Conservation (phyloP, 2,888 invertebrate species). For the Ophioninae sp. region DNA sequence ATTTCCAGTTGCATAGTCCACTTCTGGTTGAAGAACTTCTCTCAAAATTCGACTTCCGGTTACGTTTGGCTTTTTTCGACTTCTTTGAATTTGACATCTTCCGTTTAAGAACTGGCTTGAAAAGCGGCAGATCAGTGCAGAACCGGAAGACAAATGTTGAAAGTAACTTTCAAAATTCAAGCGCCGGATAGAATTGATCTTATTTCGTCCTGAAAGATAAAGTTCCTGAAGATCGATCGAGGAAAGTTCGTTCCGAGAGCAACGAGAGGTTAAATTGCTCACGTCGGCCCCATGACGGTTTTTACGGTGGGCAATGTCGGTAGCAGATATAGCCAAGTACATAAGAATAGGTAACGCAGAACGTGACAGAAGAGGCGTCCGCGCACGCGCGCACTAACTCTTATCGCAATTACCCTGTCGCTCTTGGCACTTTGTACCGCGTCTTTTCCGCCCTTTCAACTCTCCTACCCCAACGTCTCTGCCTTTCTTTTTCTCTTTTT, state of each 20-base stretch:
- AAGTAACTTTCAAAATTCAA: too few species aligned
- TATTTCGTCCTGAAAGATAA: too few species aligned
- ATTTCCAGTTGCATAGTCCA: too few species aligned
- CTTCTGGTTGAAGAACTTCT: too few species aligned
- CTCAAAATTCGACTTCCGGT: too few species aligned
- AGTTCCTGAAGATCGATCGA: constrained; percentile 48
- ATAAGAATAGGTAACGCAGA: constrained; percentile 3
- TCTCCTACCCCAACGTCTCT: constrained; percentile 1
- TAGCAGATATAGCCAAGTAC: not conserved
- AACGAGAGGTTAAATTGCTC: constrained; percentile 34
- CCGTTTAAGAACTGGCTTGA: too few species aligned
- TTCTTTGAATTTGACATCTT: too few species aligned
- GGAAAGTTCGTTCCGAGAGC: constrained; percentile 18
- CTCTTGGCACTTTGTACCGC: constrained; percentile 51
- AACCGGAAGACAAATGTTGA: too few species aligned
- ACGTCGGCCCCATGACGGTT: constrained; percentile 24
- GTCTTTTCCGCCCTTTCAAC: constrained; percentile 17
- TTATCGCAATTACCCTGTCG: constrained; percentile 70
- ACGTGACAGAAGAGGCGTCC: constrained; percentile 51
- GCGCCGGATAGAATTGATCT: too few species aligned
- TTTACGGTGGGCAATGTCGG: constrained; percentile 43
- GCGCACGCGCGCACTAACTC: constrained; percentile 59
- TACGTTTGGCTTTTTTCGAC: too few species aligned
- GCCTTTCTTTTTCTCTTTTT: constrained; percentile 8
- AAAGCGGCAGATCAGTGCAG: too few species aligned